Evolutionary conservation across 2,888 invertebrate genomes (phyloP).

Genomic region (Onthophagus sagittarius): DNA sequence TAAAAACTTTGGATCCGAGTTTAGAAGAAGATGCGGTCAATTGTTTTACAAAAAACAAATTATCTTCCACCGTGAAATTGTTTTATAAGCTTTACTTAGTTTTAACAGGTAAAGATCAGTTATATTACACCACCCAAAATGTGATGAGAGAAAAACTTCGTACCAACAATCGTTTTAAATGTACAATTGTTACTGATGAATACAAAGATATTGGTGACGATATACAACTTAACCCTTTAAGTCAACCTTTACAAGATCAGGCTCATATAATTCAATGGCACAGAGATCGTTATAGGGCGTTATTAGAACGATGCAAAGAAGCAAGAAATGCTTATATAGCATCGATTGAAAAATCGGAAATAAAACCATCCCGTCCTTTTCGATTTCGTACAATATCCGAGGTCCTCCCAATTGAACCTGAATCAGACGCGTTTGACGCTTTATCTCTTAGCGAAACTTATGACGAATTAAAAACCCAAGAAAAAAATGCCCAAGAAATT

Average conservation of each 20-base stretch:
- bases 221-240: slow-evolving; percentile 14
- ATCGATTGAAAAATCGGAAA: slow-evolving; percentile 20
- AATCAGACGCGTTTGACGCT: slow-evolving; percentile 3
- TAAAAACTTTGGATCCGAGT: slow-evolving; percentile 51
- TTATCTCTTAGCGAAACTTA: slow-evolving; percentile 17
- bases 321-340: slow-evolving; percentile 6
- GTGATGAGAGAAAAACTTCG: slow-evolving; percentile 39
- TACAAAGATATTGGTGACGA: slow-evolving; percentile 14
- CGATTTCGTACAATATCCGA: background rate
- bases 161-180: slow-evolving; percentile 41
- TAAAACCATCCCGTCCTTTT: background rate
- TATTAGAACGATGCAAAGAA: slow-evolving; percentile 3
- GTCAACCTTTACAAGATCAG: slow-evolving; percentile 30
- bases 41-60: slow-evolving; percentile 52
- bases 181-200: slow-evolving; percentile 30
- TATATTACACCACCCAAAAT: slow-evolving; percentile 54
- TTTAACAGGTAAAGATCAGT: slow-evolving; percentile 56
- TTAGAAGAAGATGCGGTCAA: slow-evolving; percentile 49
- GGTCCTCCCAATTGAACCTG: background rate
- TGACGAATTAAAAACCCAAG: slow-evolving; percentile 35
- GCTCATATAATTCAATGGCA: slow-evolving; percentile 58
- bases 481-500: slow-evolving; percentile 29
- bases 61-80: slow-evolving; percentile 53
- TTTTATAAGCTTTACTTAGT: slow-evolving; percentile 61
- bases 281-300: slow-evolving; percentile 44